Conservation (phyloP, 64 coral and sea anemone genomes). For the Pachyseris speciosa region DNA sequence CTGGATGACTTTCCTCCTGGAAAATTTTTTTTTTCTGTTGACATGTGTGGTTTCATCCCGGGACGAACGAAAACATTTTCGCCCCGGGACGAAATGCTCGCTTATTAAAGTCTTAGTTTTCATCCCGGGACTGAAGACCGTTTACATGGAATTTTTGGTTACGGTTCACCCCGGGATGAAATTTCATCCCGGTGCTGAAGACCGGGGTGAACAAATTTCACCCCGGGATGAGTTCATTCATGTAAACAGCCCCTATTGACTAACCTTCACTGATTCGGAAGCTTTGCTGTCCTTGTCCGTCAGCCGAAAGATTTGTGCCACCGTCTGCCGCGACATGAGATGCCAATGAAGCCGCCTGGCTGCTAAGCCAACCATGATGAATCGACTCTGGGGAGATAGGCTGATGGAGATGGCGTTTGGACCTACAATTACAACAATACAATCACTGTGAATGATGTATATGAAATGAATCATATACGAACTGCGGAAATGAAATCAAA, state of each 20-base stretch:
- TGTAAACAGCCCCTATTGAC: not conserved
- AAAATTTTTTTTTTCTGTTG: too few species aligned
- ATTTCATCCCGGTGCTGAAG: too few species aligned
- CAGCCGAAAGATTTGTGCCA: conserved; percentile 86
- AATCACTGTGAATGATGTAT: not conserved
- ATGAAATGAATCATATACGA: too few species aligned
- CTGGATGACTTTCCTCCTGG: too few species aligned
- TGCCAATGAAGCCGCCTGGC: conserved; percentile 87
- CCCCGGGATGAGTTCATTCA: not conserved
- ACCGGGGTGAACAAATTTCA: not conserved
- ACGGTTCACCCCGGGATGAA: too few species aligned
- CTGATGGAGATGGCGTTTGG: conserved; percentile 93
- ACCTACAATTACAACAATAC: conserved; percentile 18
- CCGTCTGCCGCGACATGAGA: conserved; percentile 82
- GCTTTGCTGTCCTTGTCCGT: conserved; percentile 15
- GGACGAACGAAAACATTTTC: too few species aligned
- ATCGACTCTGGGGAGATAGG: conserved; percentile 73
- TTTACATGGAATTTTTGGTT: too few species aligned
- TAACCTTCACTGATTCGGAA: conserved; percentile 52
- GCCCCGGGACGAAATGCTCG: too few species aligned
- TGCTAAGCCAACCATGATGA: conserved; percentile 87
- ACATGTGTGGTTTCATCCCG: too few species aligned
- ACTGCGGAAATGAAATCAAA: too few species aligned
- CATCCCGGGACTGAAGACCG: too few species aligned
- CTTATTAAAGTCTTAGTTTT: too few species aligned